Percentiles rank a stretch among this genome's conserved stretches.
Conservation (phyloP, 2,113 vertebrate species). For the Tursiops truncatus region DNA sequence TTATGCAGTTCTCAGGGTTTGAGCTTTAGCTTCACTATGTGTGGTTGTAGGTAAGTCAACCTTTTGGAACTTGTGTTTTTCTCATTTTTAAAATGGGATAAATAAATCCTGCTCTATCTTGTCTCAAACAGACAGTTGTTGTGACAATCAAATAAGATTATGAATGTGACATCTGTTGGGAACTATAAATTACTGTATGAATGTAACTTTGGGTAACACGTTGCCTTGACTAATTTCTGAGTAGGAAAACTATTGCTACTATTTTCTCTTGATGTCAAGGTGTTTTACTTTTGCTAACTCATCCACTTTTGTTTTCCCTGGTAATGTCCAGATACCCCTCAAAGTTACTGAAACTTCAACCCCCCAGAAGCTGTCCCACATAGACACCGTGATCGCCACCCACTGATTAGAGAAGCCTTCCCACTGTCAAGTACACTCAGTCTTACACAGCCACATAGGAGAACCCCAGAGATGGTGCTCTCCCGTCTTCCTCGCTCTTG, state of each 20-base stretch:
- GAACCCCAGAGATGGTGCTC: not conserved
- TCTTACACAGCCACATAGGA: conserved; percentile 67
- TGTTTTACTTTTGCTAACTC: not conserved
- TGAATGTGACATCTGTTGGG: not conserved
- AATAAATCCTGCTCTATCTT: not conserved
- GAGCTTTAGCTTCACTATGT: not conserved
- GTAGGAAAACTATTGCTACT: not conserved
- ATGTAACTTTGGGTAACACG: not conserved
- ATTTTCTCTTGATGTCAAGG: not conserved
- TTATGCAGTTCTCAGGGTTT: not conserved
- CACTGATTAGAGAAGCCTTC: not conserved
- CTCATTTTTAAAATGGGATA: not conserved
- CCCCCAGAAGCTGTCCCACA: not conserved
- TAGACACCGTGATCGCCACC: not conserved
- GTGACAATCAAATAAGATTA: not conserved
- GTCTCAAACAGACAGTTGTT: not conserved
- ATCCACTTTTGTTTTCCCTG: not conserved
- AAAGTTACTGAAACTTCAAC: not conserved
- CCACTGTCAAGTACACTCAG: not conserved
- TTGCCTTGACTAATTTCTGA: not conserved
- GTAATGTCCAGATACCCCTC: not conserved
- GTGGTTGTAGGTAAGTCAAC: not conserved
- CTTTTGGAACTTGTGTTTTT: not conserved
- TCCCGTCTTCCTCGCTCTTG: conserved; percentile 38
- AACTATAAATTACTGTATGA: not conserved